Base-by-base conservation (phyloP, 2,113 vertebrate species). In the Aegotheles bennettii region DNA sequence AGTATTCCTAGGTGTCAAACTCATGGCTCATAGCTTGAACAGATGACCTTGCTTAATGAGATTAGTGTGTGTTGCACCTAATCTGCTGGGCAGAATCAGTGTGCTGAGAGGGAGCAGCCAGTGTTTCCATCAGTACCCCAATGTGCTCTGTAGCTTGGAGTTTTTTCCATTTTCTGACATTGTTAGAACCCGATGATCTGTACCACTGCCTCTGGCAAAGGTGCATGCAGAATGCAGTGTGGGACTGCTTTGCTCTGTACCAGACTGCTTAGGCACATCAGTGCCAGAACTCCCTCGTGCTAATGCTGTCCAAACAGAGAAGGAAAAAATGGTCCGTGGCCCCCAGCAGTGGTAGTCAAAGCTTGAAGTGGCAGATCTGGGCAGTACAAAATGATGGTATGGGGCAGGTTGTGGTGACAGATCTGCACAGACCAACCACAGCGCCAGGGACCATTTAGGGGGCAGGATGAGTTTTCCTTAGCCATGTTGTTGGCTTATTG, bases 1-100 rank as follows among this genome's bases (percentile, higher is more conserved):
- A 90, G 1, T 96, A 78, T 92, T 88, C 85, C 65, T 92, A 81
- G 86, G 90, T 84, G 88, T 93, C 86, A 81, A 90, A 88, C 86
- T 93, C 89, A 64, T 68, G 80, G 86, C 94, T 95, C 94, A 88
- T 93, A 4, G 2, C 76, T 90, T 94, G 90, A 75, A 38, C 82
- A 92, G 79, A 85, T 94, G 93, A 95, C 85, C 84, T 91, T 83
- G n/a, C 90, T 84, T 96, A 89, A 90, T 4, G 17, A 81, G 94
- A 94, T 91, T 59, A 92, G 71, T 10, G 56, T 50, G 71, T 67
- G 42, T 84, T 69, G 79, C 48, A 53, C 63, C 79, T 90, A 43
- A 91, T 81, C 89, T 93, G 8, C 80, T 56, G 69, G 60, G 57
- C 70, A 68, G 87, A 84, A 51, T 54, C 50, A 33, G 56, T 11